phyloP scores from a whole-genome alignment of 2,797 vertebrate genomes.

The Arnoldichthys spilopterus region DNA sequence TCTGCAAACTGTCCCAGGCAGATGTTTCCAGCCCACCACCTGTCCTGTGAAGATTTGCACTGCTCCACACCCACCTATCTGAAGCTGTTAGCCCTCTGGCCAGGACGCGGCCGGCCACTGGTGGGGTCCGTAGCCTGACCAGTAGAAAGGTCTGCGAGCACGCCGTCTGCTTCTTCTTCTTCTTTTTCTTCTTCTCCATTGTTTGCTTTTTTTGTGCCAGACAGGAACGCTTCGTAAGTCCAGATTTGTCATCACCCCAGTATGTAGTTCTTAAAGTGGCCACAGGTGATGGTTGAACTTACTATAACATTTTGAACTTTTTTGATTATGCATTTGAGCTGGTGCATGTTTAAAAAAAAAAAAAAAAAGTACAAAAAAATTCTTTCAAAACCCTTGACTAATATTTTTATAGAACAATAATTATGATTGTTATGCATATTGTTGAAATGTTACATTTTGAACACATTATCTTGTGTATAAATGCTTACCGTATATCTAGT shows the following conservation, averaged over 20 bases:
- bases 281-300: slow-evolving; percentile 62
- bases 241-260: slow-evolving; percentile 19
- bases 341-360: slow-evolving; percentile 64
- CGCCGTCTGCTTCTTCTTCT: slow-evolving; percentile 49
- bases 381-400: slow-evolving; percentile 58
- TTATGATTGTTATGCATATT: slow-evolving; percentile 63
- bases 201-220: slow-evolving; percentile 39
- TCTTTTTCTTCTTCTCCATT: slow-evolving; percentile 33
- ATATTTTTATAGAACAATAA: slow-evolving; percentile 61
- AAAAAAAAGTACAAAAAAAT: slow-evolving; percentile 53
- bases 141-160: slow-evolving; percentile 50
- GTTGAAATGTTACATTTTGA: slow-evolving; percentile 66
- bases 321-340: slow-evolving; percentile 57
- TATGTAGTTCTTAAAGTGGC: slow-evolving; percentile 51
- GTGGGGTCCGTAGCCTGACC: slow-evolving; percentile 39
- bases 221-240: slow-evolving; percentile 25
- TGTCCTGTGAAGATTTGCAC: slow-evolving; percentile 74
- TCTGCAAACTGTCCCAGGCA: neutral
- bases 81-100: slow-evolving; percentile 50
- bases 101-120: slow-evolving; percentile 23
- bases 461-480: slow-evolving; percentile 69
- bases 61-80: slow-evolving; percentile 63
- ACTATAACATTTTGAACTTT: slow-evolving; percentile 31
- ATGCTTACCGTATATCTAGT: slow-evolving; percentile 64
- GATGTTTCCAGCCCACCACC: slow-evolving; percentile 44